Evolutionary conservation across 2,888 invertebrate genomes (phyloP).

Genomic region (Dasysyrphus tricinctus): DNA sequence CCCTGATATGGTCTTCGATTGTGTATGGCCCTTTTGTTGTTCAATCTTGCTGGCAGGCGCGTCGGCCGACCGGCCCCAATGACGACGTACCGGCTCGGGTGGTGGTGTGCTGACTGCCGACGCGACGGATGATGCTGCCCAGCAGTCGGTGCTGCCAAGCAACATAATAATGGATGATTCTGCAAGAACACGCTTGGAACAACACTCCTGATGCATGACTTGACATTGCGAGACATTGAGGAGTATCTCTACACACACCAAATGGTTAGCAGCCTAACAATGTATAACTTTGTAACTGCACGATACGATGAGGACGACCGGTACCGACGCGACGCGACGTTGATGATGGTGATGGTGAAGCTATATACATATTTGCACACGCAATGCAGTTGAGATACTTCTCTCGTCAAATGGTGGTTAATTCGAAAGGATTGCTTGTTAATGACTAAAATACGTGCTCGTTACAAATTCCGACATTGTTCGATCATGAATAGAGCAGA

Average conservation of each 20-base stretch:
- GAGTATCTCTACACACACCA: conserved; percentile 33
- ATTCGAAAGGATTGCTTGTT: conserved; percentile 57
- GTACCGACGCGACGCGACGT: neutral
- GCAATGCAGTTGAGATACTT: conserved; percentile 57
- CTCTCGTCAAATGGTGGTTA: conserved; percentile 49
- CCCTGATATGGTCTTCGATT: conserved; percentile 54
- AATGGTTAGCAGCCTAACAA: conserved; percentile 9
- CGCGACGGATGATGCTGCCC: conserved; percentile 25
- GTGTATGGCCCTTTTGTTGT: conserved; percentile 68
- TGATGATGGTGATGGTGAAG: conserved; percentile 20
- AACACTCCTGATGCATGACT: conserved; percentile 68
- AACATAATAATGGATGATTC: conserved; percentile 61
- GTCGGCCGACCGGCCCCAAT: neutral
- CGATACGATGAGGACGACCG: neutral
- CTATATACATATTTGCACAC: conserved; percentile 56
- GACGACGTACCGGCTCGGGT: conserved; percentile 22
- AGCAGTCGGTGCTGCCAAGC: conserved; percentile 4
- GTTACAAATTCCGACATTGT: conserved; percentile 63
- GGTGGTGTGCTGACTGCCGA: neutral
- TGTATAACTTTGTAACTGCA: conserved; percentile 13
- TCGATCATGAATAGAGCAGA: conserved; percentile 45
- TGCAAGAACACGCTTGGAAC: conserved; percentile 56
- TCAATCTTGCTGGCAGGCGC: conserved; percentile 43
- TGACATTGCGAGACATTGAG: conserved; percentile 66
- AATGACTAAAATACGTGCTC: conserved; percentile 61